A percentile compares a stretch with the other conserved stretches of the same genome.
Conservation (phyloP, 2,113 vertebrate species). For the Pelvicachromis taeniatus region DNA sequence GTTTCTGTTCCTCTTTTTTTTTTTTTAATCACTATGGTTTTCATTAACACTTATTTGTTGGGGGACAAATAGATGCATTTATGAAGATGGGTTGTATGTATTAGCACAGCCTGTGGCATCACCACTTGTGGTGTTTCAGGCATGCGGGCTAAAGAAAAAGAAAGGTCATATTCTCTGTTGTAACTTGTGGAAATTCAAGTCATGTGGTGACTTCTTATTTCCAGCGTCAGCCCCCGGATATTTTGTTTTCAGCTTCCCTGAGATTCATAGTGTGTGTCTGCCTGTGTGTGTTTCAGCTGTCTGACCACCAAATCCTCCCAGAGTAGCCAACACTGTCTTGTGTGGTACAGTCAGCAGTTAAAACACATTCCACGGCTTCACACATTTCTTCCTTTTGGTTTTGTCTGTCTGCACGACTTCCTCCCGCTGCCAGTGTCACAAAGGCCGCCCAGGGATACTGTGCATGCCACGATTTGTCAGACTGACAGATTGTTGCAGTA, state of each 20-base stretch:
- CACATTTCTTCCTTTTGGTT: conserved; percentile 61
- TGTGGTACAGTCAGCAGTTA: conserved; percentile 62
- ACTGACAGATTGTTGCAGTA: neutral
- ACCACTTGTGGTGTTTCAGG: neutral
- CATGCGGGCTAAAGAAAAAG: conserved; percentile 2
- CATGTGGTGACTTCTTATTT: conserved; percentile 43
- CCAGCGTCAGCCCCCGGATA: conserved; percentile 29
- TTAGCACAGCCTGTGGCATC: neutral
- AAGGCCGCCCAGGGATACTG: conserved; percentile 15
- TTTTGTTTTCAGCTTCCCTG: conserved; percentile 36
- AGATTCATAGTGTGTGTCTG: conserved; percentile 24
- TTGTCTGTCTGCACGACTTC: conserved; percentile 59
- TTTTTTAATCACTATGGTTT: neutral
- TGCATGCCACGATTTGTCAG: conserved; percentile 18
- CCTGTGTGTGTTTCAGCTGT: conserved; percentile 39
- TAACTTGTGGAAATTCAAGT: conserved; percentile 37
- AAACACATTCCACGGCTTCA: conserved; percentile 63
- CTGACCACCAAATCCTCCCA: conserved; percentile 48
- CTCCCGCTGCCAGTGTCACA: conserved; percentile 36
- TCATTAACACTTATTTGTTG: neutral
- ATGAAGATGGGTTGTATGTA: conserved; percentile 1
- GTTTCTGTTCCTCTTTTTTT: conserved; percentile 7
- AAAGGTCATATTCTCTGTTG: conserved; percentile 49
- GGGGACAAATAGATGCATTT: neutral
- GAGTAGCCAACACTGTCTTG: conserved; percentile 42